Evolutionary conservation across 1,140 invertebrate species (phyloP), one percentile per base, ranked within the genome.

Genomic region (Plutomurus gul): DNA sequence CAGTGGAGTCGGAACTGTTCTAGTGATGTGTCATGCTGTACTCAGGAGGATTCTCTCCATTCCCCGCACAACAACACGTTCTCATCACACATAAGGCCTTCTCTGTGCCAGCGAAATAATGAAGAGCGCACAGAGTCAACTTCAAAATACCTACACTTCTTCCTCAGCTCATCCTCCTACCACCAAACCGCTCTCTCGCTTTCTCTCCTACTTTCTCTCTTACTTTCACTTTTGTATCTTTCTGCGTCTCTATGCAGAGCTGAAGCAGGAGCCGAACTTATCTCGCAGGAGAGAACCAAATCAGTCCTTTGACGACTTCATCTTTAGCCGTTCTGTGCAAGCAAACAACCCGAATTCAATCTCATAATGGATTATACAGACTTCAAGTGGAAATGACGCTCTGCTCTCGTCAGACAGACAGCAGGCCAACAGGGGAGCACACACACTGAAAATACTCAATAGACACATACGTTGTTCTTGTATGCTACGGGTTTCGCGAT

Each of bases 401-500:
- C 16, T 60, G 51, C n/a, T 22, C 16, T 22, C 16, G 4, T 60
- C 11, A 30, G 5, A n/a, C n/a, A n/a, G n/a, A n/a, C n/a, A n/a
- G n/a, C n/a, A n/a, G n/a, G n/a, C n/a, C n/a, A n/a, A n/a, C n/a
- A n/a, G n/a, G n/a, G n/a, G n/a, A n/a, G n/a, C n/a, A n/a, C n/a
- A n/a, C n/a, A n/a, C n/a, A n/a, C 56, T 18, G 20, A 47, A 47
- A 47, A 65, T n/a, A 33, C 10, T 33, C 8, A 22, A 60, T 30
- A 22, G 27, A 22, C 33, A 65, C 56, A 65, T 36, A 33, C 36
- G 30, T 33, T 71, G 37, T 77, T 75, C 82, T 83, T 79, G 82
- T 77, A 81, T 83, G 74, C 46, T 83, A 78, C 82, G 77, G 82
- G 82, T 83, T 78, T 83, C 79, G 51, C 82, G 82, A 80, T 76